Base-by-base conservation (phyloP, 1,140 invertebrate genomes). In the Lordiphosa mommai region DNA sequence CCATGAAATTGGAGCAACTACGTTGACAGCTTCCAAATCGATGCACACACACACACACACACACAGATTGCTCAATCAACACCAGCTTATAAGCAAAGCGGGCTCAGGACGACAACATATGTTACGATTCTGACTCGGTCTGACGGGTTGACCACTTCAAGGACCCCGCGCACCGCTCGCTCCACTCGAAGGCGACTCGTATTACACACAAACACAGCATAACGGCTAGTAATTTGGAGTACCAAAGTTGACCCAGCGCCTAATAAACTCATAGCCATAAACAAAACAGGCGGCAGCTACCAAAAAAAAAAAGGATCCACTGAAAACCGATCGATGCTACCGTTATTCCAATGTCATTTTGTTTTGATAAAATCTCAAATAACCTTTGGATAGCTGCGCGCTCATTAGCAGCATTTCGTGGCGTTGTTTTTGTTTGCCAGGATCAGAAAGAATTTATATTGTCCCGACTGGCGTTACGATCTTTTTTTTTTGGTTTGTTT, bases 311-410 rank as follows among this genome's bases (percentile, higher is more conserved):
- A 73, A 55, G 69, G 53, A 52, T 73, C 58, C 57, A 61, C 43
- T 61, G 70, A 56, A 49, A 70, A 40, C 33, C 44, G 53, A 55
- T 79, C 69, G 59, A 61, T 36, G 73, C 73, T 79, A 79, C 73
- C 64, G 70, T 67, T 67, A 47, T 46, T 57, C 27, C 29, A 30
- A 30, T 53, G 57, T 66, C 56, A 43, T 58, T 43, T 58, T 80
- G 77, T 82, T 82, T 84, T 82, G 76, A 82, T 82, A 82, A 82
- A 61, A 84, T 82, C 76, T 82, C 76, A 82, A 84, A 68, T 82
- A 84, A 65, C 71, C 64, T 27, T 13, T 34, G 52, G 9, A 55
- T 50, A 32, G 48, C 52, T 41, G 48, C 38, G 23, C 12, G 4
- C 52, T 84, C 76, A 82, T 82, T 82, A 82, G 51, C 72, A 57